Conservation (phyloP, 2,113 vertebrate genomes). For the Erythrolamprus reginae region DNA sequence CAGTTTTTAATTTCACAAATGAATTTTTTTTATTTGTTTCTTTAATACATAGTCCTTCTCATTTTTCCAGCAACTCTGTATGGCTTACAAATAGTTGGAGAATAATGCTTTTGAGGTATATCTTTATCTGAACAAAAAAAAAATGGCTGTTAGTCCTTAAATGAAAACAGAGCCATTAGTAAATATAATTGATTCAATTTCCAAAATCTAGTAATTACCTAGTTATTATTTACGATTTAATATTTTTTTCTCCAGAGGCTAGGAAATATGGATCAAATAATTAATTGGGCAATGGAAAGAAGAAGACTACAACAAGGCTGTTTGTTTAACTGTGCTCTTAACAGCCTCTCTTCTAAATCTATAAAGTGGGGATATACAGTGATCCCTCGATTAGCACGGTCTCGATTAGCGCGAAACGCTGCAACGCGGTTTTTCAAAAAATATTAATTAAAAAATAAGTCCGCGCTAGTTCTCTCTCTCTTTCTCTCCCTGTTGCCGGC, state of each 20-base stretch:
- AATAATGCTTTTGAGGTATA: not conserved
- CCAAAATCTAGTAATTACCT: not conserved
- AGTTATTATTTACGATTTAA: not conserved
- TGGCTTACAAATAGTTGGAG: not conserved
- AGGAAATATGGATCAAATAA: not conserved
- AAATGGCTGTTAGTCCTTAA: not conserved
- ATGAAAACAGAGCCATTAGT: not conserved
- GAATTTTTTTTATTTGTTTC: not conserved
- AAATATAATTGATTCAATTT: not conserved
- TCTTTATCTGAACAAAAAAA: not conserved
- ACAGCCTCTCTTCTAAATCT: not conserved
- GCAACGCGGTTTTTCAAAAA: too few relatives aligned
- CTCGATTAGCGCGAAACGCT: too few relatives aligned
- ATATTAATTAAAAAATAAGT: too few relatives aligned
- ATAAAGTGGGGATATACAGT: not conserved
- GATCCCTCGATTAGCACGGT: too few relatives aligned
- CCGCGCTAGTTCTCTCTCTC: too few relatives aligned
- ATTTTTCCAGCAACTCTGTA: not conserved
- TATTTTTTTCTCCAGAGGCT: not conserved
- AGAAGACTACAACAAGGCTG: not conserved
- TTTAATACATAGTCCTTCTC: not conserved
- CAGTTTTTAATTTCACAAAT: not conserved
- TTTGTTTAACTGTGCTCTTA: not conserved
- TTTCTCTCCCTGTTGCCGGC: too few relatives aligned
- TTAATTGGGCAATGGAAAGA: not conserved